phyloP scores from a whole-genome alignment of 1,140 invertebrate species.

The Drosophila tani region DNA sequence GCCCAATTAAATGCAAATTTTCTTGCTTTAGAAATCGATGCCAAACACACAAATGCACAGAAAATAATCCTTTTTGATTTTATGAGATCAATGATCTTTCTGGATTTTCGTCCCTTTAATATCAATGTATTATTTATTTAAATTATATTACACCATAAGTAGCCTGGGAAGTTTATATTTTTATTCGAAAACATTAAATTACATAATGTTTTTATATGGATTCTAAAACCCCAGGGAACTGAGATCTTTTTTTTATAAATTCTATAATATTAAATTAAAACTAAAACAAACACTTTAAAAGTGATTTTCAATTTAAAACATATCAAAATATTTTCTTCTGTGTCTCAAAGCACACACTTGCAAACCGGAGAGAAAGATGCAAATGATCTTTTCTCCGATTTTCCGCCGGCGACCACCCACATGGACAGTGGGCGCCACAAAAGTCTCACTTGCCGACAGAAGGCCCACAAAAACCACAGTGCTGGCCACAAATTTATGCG shows the following conservation, averaged over 20 bases:
- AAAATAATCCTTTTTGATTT: neutral
- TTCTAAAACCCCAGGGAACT: neutral
- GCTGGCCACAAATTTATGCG: conserved; percentile 72
- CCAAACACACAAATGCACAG: conserved; percentile 19
- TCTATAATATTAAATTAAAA: neutral
- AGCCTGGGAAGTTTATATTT: no score
- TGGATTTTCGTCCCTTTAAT: neutral
- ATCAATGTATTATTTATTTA: no score
- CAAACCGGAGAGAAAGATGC: conserved; percentile 27
- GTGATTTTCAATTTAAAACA: conserved; percentile 16
- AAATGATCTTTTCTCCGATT: conserved; percentile 54
- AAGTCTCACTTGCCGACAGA: conserved; percentile 64
- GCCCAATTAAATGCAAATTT: conserved; percentile 82
- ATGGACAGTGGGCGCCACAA: conserved; percentile 68
- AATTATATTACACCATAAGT: neutral
- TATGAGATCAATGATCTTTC: no score
- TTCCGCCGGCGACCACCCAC: conserved; percentile 65
- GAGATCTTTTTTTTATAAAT: neutral
- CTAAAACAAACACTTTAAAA: neutral
- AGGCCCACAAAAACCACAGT: conserved; percentile 16
- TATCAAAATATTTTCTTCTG: neutral
- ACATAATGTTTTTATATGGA: neutral
- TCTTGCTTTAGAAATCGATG: conserved; percentile 73
- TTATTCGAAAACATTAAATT: neutral
- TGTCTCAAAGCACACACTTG: conserved; percentile 17